Conservation (phyloP, 1,140 invertebrate genomes). For the Pseudomyrmex pallidus region DNA sequence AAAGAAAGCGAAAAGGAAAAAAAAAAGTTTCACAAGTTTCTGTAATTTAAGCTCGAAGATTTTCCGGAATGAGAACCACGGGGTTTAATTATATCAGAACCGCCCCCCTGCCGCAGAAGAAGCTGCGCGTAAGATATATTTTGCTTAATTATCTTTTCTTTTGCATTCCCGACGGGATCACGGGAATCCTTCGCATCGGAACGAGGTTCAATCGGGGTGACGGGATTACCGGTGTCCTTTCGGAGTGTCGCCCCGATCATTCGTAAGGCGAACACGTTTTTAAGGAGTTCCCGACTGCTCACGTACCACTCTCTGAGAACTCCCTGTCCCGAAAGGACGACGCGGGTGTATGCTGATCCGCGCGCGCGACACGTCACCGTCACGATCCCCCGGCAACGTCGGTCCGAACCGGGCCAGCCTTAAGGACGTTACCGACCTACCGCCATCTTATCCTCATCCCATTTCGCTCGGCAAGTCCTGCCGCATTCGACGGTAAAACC, state of each 20-base stretch:
- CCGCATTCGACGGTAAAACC: slow-evolving; percentile 50
- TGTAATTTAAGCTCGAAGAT: neutral
- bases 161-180: neutral
- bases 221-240: slow-evolving; percentile 21
- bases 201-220: slow-evolving; percentile 9
- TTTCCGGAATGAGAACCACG: neutral
- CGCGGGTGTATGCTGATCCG: slow-evolving; percentile 44
- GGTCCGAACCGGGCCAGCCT: neutral
- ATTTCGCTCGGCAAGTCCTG: slow-evolving; percentile 32
- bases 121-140: neutral
- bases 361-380: slow-evolving; percentile 31
- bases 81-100: neutral
- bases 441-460: slow-evolving; percentile 51
- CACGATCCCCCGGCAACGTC: neutral
- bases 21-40: neutral
- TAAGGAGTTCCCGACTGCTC: slow-evolving; percentile 11
- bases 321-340: slow-evolving; percentile 18
- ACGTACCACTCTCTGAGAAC: neutral
- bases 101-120: neutral
- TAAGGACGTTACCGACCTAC: slow-evolving; percentile 41
- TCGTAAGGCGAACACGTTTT: slow-evolving; percentile 30
- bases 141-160: slow-evolving; percentile 22
- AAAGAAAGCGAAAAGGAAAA: neutral
- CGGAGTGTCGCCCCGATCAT: neutral
- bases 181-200: neutral